A percentile compares a stretch with the other conserved stretches of the same genome.
These are phyloP conservation scores for Erethizon dorsatum DNA, from an alignment of 2,797 vertebrate genomes.

Conservation along the genomic window DNA sequence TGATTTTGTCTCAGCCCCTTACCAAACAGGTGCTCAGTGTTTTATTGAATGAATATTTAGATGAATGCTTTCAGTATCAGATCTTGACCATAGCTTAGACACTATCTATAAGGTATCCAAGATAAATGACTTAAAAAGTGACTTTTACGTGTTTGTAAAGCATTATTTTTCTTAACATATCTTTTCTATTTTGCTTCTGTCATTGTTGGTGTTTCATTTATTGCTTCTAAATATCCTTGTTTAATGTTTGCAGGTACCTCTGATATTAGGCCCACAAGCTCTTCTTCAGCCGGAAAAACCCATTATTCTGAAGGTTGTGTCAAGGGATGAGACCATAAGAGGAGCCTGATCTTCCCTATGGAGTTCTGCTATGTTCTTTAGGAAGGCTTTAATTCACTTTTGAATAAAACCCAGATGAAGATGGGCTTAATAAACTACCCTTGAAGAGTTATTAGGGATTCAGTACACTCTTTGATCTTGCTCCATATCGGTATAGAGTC, in stretches of 20 bases:
- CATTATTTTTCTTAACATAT: neutral
- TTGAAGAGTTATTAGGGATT: neutral
- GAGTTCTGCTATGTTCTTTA: neutral
- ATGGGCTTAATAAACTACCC: neutral
- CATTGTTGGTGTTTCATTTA: neutral
- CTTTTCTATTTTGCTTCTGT: neutral
- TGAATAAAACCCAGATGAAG: constrained; percentile 16
- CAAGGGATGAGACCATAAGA: constrained; percentile 1
- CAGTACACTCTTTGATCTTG: neutral
- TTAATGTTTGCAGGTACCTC: constrained; percentile 36
- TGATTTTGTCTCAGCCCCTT: neutral
- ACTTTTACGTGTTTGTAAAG: neutral
- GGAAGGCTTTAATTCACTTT: neutral
- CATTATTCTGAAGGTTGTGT: constrained; percentile 41
- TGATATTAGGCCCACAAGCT: neutral
- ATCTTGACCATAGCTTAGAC: neutral
- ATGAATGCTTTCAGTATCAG: neutral
- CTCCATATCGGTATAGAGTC: neutral
- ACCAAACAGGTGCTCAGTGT: neutral
- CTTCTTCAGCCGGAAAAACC: neutral
- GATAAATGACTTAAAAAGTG: neutral
- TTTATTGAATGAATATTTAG: neutral
- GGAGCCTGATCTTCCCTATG: constrained; percentile 20
- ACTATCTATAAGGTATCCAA: neutral
- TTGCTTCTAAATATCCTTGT: neutral